Evolutionary conservation across 2,888 invertebrate genomes (phyloP).

Genomic region (Sinelater perroti): DNA sequence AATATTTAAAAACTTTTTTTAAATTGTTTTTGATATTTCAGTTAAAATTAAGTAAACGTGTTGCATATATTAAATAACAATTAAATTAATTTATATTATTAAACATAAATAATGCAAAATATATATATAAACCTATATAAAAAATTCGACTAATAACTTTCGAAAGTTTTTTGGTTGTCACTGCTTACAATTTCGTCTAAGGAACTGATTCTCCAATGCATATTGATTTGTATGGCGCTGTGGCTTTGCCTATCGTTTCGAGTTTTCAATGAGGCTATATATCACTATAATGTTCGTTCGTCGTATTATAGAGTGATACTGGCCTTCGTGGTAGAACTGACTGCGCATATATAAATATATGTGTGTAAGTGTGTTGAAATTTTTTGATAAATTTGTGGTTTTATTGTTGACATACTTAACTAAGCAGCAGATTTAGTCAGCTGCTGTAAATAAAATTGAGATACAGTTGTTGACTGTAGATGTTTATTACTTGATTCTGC

Average conservation of each 20-base stretch:
- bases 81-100: too few relatives aligned
- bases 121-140: background rate
- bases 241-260: constrained; percentile 42
- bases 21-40: too few relatives aligned
- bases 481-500: too few relatives aligned
- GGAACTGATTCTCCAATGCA: constrained; percentile 37
- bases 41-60: too few relatives aligned
- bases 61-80: too few relatives aligned
- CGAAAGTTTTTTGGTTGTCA: constrained; percentile 15
- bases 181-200: constrained; percentile 20
- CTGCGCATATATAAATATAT: too few relatives aligned
- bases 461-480: constrained; percentile 3
- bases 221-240: constrained; percentile 44
- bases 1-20: too few relatives aligned
- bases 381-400: constrained; percentile 19
- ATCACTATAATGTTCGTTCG: constrained; percentile 44
- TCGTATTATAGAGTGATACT: constrained; percentile 42
- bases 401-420: constrained; percentile 8
- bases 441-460: constrained; percentile 3
- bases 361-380: too few relatives aligned
- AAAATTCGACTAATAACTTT: constrained; percentile 8
- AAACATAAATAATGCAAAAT: too few relatives aligned
- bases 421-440: constrained; percentile 18
- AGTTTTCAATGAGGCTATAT: constrained; percentile 44
- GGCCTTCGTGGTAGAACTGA: constrained; percentile 32